A percentile compares a stretch with the other conserved stretches of the same genome.
phyloP scores from a whole-genome alignment of 1,140 invertebrate genomes.

The Berghia stephanieae region DNA sequence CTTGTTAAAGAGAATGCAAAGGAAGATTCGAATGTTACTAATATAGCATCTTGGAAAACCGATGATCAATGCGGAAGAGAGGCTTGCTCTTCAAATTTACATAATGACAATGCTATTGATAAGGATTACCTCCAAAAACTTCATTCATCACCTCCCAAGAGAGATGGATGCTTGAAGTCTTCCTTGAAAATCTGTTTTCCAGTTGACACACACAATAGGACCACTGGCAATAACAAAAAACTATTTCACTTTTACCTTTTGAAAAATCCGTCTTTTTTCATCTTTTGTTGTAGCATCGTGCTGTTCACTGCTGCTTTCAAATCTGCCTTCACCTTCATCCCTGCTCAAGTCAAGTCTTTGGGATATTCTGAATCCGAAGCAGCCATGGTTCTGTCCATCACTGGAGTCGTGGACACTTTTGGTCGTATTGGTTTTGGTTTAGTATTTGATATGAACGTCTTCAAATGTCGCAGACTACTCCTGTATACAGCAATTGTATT shows the following conservation, averaged over 20 bases:
- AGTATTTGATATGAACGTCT: slow-evolving; percentile 42
- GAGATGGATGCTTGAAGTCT: background rate
- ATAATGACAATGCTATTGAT: slow-evolving; percentile 20
- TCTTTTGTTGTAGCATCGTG: slow-evolving; percentile 49
- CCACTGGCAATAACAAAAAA: slow-evolving; percentile 26
- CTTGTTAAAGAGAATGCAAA: background rate
- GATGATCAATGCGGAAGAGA: background rate
- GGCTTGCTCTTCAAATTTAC: background rate
- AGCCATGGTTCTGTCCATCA: slow-evolving; percentile 45
- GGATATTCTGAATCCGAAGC: slow-evolving; percentile 43
- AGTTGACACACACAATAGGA: background rate
- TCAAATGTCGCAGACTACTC: slow-evolving; percentile 45
- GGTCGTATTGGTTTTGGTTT: slow-evolving; percentile 44
- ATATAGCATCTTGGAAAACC: background rate
- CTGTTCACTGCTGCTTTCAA: slow-evolving; percentile 52
- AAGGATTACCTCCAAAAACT: slow-evolving; percentile 25
- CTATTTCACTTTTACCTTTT: slow-evolving; percentile 47
- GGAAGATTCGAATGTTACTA: too few species aligned
- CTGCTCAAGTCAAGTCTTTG: slow-evolving; percentile 45
- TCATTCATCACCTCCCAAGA: background rate
- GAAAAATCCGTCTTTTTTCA: slow-evolving; percentile 48
- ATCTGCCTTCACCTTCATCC: slow-evolving; percentile 53
- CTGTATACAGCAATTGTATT: slow-evolving; percentile 53
- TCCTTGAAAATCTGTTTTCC: slow-evolving; percentile 27
- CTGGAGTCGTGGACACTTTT: slow-evolving; percentile 49